phyloP scores from a whole-genome alignment of 2,888 invertebrate species.

The Drosophila melanosoma region DNA sequence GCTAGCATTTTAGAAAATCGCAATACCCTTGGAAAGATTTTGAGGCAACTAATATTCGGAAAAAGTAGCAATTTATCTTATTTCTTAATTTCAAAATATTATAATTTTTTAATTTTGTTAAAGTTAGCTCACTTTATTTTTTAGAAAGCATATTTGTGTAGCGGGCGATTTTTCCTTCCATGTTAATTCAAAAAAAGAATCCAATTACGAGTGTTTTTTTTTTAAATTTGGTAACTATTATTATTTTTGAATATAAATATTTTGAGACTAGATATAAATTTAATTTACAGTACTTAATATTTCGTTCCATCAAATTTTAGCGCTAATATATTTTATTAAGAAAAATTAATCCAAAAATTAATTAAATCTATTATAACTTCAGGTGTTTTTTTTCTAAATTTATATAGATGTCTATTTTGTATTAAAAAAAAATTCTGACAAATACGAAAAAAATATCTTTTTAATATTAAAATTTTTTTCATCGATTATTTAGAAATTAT shows the following conservation, averaged over 20 bases:
- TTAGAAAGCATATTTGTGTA: background rate
- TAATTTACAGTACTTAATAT: background rate
- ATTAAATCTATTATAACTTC: background rate
- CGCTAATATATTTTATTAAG: background rate
- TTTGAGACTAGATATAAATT: background rate
- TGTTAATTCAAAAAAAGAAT: background rate
- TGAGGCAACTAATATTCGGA: background rate
- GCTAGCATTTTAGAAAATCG: background rate
- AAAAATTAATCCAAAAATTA: background rate
- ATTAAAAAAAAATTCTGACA: background rate
- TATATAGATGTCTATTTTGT: fast-evolving
- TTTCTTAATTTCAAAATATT: background rate
- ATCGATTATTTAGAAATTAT: background rate
- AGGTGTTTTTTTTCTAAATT: background rate
- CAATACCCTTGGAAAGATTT: background rate
- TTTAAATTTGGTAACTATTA: background rate
- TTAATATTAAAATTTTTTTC: background rate
- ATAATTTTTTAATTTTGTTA: background rate
- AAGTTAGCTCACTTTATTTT: background rate
- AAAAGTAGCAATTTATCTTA: background rate
- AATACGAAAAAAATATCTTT: background rate
- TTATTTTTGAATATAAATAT: background rate
- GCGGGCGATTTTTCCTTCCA: background rate
- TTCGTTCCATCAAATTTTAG: background rate
- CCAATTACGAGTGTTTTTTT: fast-evolving